These are phyloP conservation scores for Ictalurus furcatus DNA, from an alignment of 2,113 vertebrate species.

Conservation along the genomic window DNA sequence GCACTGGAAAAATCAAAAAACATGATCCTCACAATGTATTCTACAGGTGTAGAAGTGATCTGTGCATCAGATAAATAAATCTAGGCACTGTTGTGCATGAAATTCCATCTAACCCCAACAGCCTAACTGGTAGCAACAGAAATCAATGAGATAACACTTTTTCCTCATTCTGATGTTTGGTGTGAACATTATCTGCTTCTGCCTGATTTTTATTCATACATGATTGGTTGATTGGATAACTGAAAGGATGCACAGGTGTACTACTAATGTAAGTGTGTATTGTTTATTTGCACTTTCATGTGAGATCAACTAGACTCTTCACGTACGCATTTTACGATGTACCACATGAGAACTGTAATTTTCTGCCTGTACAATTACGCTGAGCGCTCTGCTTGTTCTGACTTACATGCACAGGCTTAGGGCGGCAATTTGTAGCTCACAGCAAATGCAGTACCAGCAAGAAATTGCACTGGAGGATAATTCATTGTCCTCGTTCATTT, in stretches of 20 bases:
- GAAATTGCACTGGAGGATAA: slow-evolving; percentile 21
- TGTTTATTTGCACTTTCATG: slow-evolving; percentile 14
- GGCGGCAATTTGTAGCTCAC: not conserved
- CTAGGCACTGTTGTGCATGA: not conserved
- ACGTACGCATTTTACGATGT: slow-evolving; percentile 7
- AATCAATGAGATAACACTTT: not conserved
- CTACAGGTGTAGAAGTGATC: too few species aligned
- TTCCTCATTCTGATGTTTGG: not conserved
- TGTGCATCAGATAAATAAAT: too few species aligned
- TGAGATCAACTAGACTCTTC: not conserved
- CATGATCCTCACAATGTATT: too few species aligned
- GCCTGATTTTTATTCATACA: not conserved
- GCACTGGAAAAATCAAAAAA: too few species aligned
- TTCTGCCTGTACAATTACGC: slow-evolving; percentile 8
- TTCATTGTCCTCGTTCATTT: slow-evolving; percentile 37
- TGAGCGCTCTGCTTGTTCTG: slow-evolving; percentile 4
- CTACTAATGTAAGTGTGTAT: not conserved
- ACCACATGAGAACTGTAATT: slow-evolving; percentile 29
- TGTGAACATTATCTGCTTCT: not conserved
- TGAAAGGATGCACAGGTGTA: not conserved
- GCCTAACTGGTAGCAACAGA: not conserved
- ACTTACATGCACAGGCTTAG: not conserved
- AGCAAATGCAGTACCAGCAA: slow-evolving; percentile 1
- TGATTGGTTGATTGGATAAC: slow-evolving; percentile 4
- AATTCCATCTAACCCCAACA: not conserved